Evolutionary conservation across 2,888 invertebrate genomes (phyloP).

Genomic region (Eutolmus rufibarbis): DNA sequence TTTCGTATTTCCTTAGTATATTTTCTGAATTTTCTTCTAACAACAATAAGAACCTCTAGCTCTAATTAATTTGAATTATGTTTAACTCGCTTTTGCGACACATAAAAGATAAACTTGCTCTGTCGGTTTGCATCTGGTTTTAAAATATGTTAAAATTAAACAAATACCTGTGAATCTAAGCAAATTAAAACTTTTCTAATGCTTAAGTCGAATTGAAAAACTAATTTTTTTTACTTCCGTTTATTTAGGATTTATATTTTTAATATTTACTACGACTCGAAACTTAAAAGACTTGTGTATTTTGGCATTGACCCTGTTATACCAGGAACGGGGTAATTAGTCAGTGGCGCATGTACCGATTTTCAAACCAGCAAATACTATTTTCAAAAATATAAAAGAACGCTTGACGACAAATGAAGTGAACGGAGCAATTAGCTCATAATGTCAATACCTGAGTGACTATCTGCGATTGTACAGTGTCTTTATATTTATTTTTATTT

Average conservation of each 20-base stretch:
- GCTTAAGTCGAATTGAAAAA: too few relatives aligned
- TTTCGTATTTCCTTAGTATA: too few relatives aligned
- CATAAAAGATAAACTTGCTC: too few relatives aligned
- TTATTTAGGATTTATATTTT: background rate
- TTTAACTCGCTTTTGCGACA: too few relatives aligned
- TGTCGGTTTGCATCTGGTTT: too few relatives aligned
- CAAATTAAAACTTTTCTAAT: too few relatives aligned
- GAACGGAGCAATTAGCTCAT: background rate
- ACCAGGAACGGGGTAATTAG: background rate
- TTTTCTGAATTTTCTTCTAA: too few relatives aligned
- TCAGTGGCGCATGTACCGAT: background rate
- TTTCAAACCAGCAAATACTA: background rate
- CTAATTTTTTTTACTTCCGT: background rate
- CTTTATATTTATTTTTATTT: background rate
- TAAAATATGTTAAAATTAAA: too few relatives aligned
- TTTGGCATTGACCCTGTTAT: background rate
- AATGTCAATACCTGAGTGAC: background rate
- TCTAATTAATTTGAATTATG: too few relatives aligned
- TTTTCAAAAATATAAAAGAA: background rate
- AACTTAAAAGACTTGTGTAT: background rate
- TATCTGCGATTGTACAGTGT: background rate
- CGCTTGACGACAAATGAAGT: background rate
- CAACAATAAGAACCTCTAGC: too few relatives aligned
- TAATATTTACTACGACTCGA: background rate
- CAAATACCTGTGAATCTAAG: too few relatives aligned